Evolutionary conservation across 2,113 vertebrate genomes (phyloP), one percentile per base, ranked within the genome.

Genomic region (Solea senegalensis): DNA sequence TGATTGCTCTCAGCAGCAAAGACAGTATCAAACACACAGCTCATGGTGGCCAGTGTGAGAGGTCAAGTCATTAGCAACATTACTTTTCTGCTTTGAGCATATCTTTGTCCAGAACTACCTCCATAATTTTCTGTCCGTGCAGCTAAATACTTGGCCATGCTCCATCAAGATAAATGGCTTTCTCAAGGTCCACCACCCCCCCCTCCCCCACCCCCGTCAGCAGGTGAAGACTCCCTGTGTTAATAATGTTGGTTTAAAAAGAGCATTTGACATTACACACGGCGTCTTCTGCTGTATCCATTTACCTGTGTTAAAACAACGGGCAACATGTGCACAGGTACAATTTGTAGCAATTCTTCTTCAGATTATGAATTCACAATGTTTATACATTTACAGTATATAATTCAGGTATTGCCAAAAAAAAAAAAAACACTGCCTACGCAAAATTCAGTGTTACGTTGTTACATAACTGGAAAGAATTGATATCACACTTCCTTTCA

Each of bases 51-150:
- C 39, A 0, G 69, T 21, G 69, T 89, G 80, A 80, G 16, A 68
- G 84, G 78, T 88, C 61, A 27, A 12, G 7, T 87, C 84, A 84
- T 89, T 88, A 89, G 83, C 16, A 73, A 43, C 63, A 65, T 68
- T 56, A 57, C 14, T 65, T 77, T 85, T 84, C 16, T 80, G 78
- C 84, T 86, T 80, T 48, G 45, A 69, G 58, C 56, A 56, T 49
- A 16, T 44, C 50, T 81, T 76, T 44, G 57, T 21, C 46, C 39
- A 41, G 26, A 28, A 52, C 53, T 11, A 3, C 45, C 59, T 58
- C 15, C 26, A 67, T 79, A 39, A 57, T 65, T 74, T 76, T 75
- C 57, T 54, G 60, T 82, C 72, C 65, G 48, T 57, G 41, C 52
- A 76, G 86, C 74, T 65, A 62, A 80, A 80, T 66, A 68, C 58